Conservation (phyloP, 1,140 invertebrate species). For the Luehdorfia chinensis region DNA sequence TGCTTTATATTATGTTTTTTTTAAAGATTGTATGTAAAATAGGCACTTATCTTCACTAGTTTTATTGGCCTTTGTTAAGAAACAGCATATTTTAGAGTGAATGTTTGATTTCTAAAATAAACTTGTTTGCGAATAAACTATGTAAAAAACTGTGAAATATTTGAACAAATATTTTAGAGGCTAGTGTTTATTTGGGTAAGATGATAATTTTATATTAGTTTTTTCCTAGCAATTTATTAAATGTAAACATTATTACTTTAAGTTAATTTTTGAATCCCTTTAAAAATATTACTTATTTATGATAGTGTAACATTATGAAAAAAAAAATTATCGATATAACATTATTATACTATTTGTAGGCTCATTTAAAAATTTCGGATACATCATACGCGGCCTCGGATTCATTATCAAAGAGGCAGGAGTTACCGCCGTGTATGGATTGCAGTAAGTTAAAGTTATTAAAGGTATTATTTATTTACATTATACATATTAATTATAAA, state of each 20-base stretch:
- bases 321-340: too few species aligned
- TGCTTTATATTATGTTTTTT: constrained; percentile 19
- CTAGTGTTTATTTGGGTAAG: too few species aligned
- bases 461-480: constrained; percentile 31
- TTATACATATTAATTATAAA: too few species aligned
- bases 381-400: constrained; percentile 18
- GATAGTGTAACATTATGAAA: not conserved
- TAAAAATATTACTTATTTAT: too few species aligned
- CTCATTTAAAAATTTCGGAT: constrained; percentile 23
- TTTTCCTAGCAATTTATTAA: too few species aligned
- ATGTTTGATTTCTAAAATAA: too few species aligned
- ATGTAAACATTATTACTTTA: too few species aligned
- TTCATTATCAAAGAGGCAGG: constrained; percentile 1
- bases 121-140: not conserved
- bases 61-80: not conserved
- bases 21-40: constrained; percentile 2
- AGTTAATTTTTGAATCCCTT: too few species aligned
- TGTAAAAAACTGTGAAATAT: not conserved
- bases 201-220: too few species aligned
- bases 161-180: constrained; percentile 10
- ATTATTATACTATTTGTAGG: constrained; percentile 19
- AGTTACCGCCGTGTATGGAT: constrained; percentile 44
- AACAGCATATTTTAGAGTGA: constrained; percentile 1
- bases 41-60: constrained; percentile 1
- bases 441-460: constrained; percentile 61